phyloP scores from a whole-genome alignment of 2,113 vertebrate species.

The Oreochromis aureus region DNA sequence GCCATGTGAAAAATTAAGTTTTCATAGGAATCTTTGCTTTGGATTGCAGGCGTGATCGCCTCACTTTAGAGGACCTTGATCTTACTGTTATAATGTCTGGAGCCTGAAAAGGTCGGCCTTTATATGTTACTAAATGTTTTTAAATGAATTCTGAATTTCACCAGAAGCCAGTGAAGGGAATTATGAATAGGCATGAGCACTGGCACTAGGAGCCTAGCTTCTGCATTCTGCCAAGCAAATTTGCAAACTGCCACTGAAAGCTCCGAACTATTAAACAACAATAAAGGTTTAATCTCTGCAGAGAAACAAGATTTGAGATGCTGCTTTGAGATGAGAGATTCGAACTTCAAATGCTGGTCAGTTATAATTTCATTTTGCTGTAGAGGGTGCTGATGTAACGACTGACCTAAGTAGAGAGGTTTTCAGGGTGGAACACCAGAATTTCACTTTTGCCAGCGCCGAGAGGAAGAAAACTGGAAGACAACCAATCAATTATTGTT shows the following conservation, averaged over 20 bases:
- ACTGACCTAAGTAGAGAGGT: neutral
- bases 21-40: neutral
- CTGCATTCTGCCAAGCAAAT: neutral
- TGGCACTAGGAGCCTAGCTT: neutral
- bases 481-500: neutral
- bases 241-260: neutral
- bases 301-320: too few relatives aligned
- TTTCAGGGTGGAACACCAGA: neutral
- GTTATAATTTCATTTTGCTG: neutral
- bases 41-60: neutral
- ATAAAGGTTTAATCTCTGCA: too few relatives aligned
- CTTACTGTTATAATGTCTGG: neutral
- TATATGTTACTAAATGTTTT: neutral
- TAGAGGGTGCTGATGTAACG: neutral
- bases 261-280: too few relatives aligned
- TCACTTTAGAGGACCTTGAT: neutral
- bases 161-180: neutral
- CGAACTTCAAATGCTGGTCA: neutral
- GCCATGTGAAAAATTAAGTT: neutral
- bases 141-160: neutral
- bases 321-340: neutral
- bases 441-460: neutral
- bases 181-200: neutral
- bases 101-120: neutral
- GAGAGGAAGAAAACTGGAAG: neutral